phyloP scores from a whole-genome alignment of 2,888 invertebrate genomes.

The Noctua fimbriata region DNA sequence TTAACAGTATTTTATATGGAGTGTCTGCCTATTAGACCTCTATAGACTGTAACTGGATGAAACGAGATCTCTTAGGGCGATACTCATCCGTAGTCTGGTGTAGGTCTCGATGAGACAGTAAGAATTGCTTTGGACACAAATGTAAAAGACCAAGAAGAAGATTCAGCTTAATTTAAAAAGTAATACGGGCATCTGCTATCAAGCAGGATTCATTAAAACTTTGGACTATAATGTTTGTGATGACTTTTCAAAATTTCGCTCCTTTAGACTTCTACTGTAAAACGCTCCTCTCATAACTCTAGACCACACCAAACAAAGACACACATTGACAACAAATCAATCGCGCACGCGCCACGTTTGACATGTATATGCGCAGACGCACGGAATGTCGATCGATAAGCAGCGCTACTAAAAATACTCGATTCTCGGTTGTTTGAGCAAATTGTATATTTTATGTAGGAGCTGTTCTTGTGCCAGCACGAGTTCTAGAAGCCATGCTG shows the following conservation, averaged over 20 bases:
- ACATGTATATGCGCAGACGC: slow-evolving; percentile 72
- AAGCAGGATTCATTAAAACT: not conserved
- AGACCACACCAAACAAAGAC: slow-evolving; percentile 67
- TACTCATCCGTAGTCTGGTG: not conserved
- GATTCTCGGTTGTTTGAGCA: slow-evolving; percentile 32
- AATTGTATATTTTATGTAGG: slow-evolving; percentile 48
- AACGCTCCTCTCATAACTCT: slow-evolving; percentile 54
- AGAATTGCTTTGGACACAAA: not conserved
- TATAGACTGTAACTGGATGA: not conserved
- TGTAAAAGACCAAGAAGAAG: not conserved
- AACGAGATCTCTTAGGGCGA: not conserved
- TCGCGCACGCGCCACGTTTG: slow-evolving; percentile 82
- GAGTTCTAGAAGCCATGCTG: not conserved
- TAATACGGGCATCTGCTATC: rapidly evolving
- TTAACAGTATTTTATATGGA: not conserved
- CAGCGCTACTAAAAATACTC: slow-evolving; percentile 56
- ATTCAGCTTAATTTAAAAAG: not conserved
- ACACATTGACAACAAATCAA: slow-evolving; percentile 85
- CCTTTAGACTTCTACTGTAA: not conserved
- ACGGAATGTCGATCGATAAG: slow-evolving; percentile 78
- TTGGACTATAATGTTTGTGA: not conserved
- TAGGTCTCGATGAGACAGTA: not conserved
- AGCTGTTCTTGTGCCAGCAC: not conserved
- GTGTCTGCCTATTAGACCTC: not conserved
- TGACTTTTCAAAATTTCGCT: not conserved